Percentiles rank a stretch among this genome's conserved stretches.
These are phyloP conservation scores for Paratrypauchen microcephalus DNA, from an alignment of 2,797 vertebrate species.

Conservation along the genomic window DNA sequence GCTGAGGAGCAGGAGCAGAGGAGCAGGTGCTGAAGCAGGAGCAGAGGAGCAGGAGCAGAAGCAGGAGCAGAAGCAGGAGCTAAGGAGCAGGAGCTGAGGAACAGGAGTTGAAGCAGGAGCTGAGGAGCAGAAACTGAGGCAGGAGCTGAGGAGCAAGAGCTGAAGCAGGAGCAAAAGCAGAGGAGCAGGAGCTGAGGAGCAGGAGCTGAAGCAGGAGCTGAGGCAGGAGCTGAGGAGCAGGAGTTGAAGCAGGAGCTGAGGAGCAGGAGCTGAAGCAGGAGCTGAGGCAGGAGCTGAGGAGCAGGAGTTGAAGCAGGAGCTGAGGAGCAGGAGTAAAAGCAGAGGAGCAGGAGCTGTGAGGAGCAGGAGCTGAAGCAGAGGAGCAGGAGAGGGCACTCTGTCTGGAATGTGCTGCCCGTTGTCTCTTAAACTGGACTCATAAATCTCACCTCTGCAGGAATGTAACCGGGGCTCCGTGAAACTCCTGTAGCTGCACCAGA, in stretches of 20 bases:
- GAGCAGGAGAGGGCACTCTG: conserved; percentile 24
- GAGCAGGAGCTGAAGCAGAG: background rate
- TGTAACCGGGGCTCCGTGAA: conserved; percentile 45
- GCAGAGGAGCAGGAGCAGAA: too few relatives aligned
- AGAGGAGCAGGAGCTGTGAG: too few relatives aligned
- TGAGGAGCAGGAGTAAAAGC: too few relatives aligned
- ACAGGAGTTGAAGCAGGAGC: too few relatives aligned
- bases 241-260: conserved; percentile 11
- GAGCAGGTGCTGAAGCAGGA: too few relatives aligned
- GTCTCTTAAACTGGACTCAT: conserved; percentile 35
- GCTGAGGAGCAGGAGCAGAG: too few relatives aligned
- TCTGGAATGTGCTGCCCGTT: conserved; percentile 22
- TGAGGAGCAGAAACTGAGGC: background rate
- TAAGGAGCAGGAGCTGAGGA: too few relatives aligned
- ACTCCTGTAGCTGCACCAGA: conserved; percentile 12
- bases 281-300: too few relatives aligned
- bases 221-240: background rate
- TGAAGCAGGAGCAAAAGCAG: too few relatives aligned
- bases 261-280: background rate
- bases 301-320: conserved; percentile 6
- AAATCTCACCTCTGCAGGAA: conserved; percentile 36
- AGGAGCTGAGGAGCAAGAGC: conserved; percentile 10
- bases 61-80: too few relatives aligned
- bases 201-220: too few relatives aligned
- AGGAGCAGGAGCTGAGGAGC: too few relatives aligned